Base-by-base conservation (phyloP, 2,113 vertebrate genomes). In the Cyprinodon variegatus region DNA sequence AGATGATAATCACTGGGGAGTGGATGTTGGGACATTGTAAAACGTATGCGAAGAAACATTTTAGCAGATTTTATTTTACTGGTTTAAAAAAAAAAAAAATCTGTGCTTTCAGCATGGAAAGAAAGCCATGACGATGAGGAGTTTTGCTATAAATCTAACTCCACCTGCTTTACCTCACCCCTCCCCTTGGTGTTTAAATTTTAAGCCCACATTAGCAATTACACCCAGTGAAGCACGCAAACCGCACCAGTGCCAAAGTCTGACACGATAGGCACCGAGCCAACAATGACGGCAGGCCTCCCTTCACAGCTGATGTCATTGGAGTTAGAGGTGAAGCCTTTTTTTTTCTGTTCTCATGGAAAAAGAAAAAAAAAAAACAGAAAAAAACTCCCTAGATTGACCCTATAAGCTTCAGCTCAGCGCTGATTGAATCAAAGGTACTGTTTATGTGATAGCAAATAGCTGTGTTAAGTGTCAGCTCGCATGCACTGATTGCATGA, bases 191-290 rank as follows among this genome's bases (percentile, higher is more conserved):
- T 73, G 62, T 80, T 78, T 79, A 71, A 83, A 74, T 68, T 84
- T 72, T 61, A 60, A 72, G 65, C 80, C 72, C 81, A 83, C 77
- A 61, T 61, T 37, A 59, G 81, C 66, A 76, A 81, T 78, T 88
- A 79, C 76, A 82, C 74, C 59, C 82, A 86, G 57, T 46, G 64
- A 65, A 83, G 79, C 79, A 65, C 79, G 36, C 76, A 75, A 83
- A 79, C 70, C 78, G 64, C 86, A 84, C 68, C 70, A 46, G 83
- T 89, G 84, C 81, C 88, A 86, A 90, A 91, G 89, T 93, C 88
- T 91, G 85, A 85, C 81, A 84, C 43, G 90, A 94, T 94, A 95
- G 91, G 92, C 88, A 45, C 11, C 0, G 3, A 43, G 91, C 90
- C 90, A 94, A 73, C 61, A 17, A 87, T 94, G 91, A 93, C 86